Evolutionary conservation across 2,888 invertebrate species (phyloP).

Genomic region (Drosophila gaucha): DNA sequence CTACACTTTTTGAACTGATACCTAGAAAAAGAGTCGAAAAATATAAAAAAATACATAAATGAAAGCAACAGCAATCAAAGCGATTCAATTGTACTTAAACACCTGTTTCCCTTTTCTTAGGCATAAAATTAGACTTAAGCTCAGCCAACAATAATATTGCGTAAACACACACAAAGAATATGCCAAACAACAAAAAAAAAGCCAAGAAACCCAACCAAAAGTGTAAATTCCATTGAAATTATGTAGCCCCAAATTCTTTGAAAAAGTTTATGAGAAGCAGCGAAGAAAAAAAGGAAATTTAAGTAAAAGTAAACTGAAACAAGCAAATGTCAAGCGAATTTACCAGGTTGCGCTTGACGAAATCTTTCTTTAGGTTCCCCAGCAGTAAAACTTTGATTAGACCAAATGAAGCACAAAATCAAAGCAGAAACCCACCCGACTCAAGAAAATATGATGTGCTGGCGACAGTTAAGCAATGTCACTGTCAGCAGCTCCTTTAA

Average conservation of each 20-base stretch:
- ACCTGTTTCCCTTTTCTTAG: slow-evolving; percentile 52
- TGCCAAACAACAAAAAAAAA: slow-evolving; percentile 1
- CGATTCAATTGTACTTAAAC: slow-evolving; percentile 63
- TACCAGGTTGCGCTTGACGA: slow-evolving; percentile 27
- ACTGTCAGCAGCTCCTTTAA: slow-evolving; percentile 41
- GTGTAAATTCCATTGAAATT: slow-evolving; percentile 68
- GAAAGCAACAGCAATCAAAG: slow-evolving; percentile 60
- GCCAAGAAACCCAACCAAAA: slow-evolving; percentile 28
- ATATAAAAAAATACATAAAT: slow-evolving; percentile 47
- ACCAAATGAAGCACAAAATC: slow-evolving; percentile 79
- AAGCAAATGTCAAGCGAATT: slow-evolving; percentile 35
- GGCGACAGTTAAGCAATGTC: slow-evolving; percentile 54
- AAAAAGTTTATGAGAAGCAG: slow-evolving; percentile 54
- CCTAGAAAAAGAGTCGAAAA: slow-evolving; percentile 9
- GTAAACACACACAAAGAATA: slow-evolving; percentile 14
- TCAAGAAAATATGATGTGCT: slow-evolving; percentile 62
- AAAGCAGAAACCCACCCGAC: slow-evolving; percentile 61
- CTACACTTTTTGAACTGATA: slow-evolving; percentile 2
- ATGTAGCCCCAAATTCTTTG: slow-evolving; percentile 55
- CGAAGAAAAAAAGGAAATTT: slow-evolving; percentile 26
- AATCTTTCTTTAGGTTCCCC: slow-evolving; percentile 31
- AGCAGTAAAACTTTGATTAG: slow-evolving; percentile 69
- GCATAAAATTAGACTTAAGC: slow-evolving; percentile 57
- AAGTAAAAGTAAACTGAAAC: slow-evolving; percentile 46
- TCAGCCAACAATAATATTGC: slow-evolving; percentile 38